Percentiles rank a stretch among this genome's conserved stretches.
Evolutionary conservation across 2,113 vertebrate species (phyloP).

Genomic region (Bettongia penicillata): DNA sequence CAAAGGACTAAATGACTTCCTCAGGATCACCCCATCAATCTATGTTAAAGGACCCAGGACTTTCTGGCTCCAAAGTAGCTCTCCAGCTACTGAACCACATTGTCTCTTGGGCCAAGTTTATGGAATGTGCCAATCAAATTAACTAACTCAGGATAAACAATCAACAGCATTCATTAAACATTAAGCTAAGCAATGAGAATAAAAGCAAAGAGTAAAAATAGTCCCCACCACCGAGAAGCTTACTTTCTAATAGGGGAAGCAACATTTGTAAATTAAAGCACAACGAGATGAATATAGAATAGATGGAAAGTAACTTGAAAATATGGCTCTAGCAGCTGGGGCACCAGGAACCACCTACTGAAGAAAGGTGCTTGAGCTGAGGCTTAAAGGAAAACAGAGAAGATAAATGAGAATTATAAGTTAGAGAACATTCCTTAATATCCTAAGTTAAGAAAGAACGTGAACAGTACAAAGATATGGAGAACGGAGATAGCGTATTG

Average conservation of each 20-base stretch:
- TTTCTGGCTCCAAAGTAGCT: neutral
- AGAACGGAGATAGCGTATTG: neutral
- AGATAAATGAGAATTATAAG: neutral
- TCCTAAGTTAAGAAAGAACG: no score
- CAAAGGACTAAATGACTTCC: neutral
- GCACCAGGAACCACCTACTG: neutral
- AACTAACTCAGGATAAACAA: neutral
- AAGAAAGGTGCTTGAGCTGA: neutral
- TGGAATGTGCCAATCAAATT: neutral
- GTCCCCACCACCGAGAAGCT: neutral
- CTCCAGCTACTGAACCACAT: neutral
- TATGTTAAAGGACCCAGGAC: neutral
- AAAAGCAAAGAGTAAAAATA: neutral
- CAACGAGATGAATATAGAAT: neutral
- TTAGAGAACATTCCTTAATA: neutral
- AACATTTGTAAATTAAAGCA: neutral
- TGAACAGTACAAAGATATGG: neutral
- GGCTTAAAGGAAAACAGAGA: neutral
- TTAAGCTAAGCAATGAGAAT: neutral
- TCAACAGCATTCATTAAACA: neutral
- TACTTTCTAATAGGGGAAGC: neutral
- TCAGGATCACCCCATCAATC: neutral
- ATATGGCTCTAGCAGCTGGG: neutral
- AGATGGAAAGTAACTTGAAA: neutral
- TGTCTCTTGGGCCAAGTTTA: neutral